Evolutionary conservation across 2,888 invertebrate genomes (phyloP), one percentile per base, ranked within the genome.

Genomic region (Spatulosminthurus flaviceps): DNA sequence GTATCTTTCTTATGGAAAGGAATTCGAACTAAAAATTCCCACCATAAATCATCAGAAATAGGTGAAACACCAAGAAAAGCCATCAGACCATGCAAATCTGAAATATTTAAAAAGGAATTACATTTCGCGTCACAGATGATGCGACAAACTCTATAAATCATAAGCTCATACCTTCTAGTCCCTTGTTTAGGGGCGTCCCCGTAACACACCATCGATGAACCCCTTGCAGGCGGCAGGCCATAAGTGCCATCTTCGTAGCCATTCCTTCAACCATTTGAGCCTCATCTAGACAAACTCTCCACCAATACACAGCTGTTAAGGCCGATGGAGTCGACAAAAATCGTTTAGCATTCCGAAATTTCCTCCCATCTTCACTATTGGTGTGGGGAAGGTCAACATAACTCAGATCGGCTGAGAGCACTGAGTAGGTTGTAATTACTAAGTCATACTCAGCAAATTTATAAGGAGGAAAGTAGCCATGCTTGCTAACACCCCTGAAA

Each of bases 201-300:
- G 93, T 93, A 0, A 92, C 89, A 19, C 92, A 92, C 94, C 94
- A 94, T 70, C 92, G 89, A 87, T 92, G 91, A 0, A 90, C 87
- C 11, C 92, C 90, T 81, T 86, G 85, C 61, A 93, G 86, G 81
- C 89, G 88, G 69, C 88, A 86, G 0, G 92, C 91, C 92, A 93
- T 92, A 84, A 71, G 72, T 5, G 84, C 77, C 84, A 83, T 83
- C 76, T 82, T 83, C 1, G 82, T 82, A 0, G 77, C 22, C 13
- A 83, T 81, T 0, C 85, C 84, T 86, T 94, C 93, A 0, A 93
- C 92, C 90, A 93, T 92, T 89, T 94, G 94, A 5, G 93, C 94
- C 88, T 94, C 94, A 87, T 94, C 94, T 29, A 94, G 88, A 86
- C 92, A 91, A 75, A 94, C 89, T 78, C 94, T 89, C 93, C 93